Evolutionary conservation across 2,113 vertebrate genomes (phyloP).

Genomic region (Hymenochirus boettgeri): DNA sequence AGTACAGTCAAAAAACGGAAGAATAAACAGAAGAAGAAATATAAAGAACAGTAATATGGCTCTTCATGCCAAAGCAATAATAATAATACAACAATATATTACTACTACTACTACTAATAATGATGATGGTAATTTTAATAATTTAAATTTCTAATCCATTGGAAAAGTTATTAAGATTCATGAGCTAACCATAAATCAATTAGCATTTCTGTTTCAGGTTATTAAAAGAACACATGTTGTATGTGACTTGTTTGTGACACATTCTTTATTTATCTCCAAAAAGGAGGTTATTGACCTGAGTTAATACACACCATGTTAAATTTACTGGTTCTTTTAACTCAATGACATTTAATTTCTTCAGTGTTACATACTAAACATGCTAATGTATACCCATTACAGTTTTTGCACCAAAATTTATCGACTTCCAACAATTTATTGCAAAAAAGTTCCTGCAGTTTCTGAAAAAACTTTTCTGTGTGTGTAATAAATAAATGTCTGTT

Average conservation of each 20-base stretch:
- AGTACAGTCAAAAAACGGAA: no score
- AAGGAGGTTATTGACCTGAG: not conserved
- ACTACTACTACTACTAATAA: no score
- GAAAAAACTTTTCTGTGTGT: not conserved
- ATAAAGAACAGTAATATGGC: no score
- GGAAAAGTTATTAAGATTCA: no score
- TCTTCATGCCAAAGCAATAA: no score
- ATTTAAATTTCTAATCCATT: no score
- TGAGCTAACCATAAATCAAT: no score
- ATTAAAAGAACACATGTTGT: not conserved
- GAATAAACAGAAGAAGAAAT: no score
- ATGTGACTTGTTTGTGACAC: not conserved
- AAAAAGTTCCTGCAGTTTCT: not conserved
- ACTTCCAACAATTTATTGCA: not conserved
- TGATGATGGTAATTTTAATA: no score
- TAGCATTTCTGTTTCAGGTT: not conserved
- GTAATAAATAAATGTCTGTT: not conserved
- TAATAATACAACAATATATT: no score
- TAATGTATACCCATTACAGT: not conserved
- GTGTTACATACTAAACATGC: constrained; percentile 9
- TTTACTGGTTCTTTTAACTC: constrained; percentile 1
- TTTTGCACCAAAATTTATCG: not conserved
- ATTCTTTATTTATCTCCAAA: not conserved
- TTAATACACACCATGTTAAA: not conserved
- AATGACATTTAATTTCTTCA: not conserved